Evolutionary conservation across 2,113 vertebrate species (phyloP), one percentile per base, ranked within the genome.

Genomic region (Euleptes europaea): DNA sequence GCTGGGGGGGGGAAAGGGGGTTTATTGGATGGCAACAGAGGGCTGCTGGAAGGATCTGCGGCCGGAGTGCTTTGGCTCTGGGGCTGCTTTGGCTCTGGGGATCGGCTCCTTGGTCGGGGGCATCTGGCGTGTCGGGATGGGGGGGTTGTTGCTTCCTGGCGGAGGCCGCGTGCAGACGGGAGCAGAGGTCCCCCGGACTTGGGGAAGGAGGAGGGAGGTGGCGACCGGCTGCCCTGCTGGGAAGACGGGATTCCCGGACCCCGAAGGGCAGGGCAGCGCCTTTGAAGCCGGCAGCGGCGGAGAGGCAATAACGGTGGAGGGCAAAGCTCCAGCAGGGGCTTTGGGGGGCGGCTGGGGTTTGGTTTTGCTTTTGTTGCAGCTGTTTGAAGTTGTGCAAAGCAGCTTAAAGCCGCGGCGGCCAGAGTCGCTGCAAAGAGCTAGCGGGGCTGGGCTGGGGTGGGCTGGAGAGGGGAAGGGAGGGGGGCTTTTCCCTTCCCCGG

Each of bases 321-420:
- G 44, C 71, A 66, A 38, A 15, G 44, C 70, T 47, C 38, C 44
- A 26, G 11, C 47, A 54, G 21, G 23, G 71, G 71, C 23, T 54
- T 54, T 17, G 9, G n/a, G n/a, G n/a, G n/a, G n/a, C n/a, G n/a
- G n/a, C n/a, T n/a, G n/a, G n/a, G n/a, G n/a, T 51, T 51, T 51
- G 4, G 49, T 51, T 51, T 51, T 57, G 17, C 1, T 63, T 10
- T 63, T 63, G 21, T 84, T 78, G 19, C 65, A 78, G 75, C 51
- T 78, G 65, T 57, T 84, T 71, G 69, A 60, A 60, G 38, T 78
- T 35, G 66, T 54, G 35, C 65, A 78, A 71, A 84, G 49, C 35
- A 70, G 65, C 51, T 78, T 78, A 84, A 17, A 44, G 31, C 31
- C 6, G 69, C 33, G 3, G 80, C 49, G 19, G 42, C 19, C n/a